A percentile compares a stretch with the other conserved stretches of the same genome.
Evolutionary conservation across 2,113 vertebrate species (phyloP).

Genomic region (Halcyon malimbica): DNA sequence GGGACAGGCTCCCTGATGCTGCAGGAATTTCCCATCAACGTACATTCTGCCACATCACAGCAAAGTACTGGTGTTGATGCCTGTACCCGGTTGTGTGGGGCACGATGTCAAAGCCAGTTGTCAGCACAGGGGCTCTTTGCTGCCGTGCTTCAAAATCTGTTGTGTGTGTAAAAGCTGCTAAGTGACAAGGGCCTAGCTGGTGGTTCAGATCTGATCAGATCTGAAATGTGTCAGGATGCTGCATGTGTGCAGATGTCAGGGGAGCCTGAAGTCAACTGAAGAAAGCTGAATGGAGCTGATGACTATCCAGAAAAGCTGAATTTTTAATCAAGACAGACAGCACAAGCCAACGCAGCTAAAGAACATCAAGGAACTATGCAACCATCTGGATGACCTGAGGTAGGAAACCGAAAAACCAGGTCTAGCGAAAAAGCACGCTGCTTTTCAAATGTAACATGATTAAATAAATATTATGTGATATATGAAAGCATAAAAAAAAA

Average conservation of each 20-base stretch:
- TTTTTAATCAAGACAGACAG: constrained; percentile 34
- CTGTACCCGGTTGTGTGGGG: neutral
- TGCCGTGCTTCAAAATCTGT: neutral
- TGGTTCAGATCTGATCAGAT: constrained; percentile 14
- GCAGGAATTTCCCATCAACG: neutral
- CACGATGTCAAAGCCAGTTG: neutral
- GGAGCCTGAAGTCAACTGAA: neutral
- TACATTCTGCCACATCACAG: neutral
- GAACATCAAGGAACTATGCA: neutral
- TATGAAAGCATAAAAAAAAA: neutral
- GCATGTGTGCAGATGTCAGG: neutral
- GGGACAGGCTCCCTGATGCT: neutral
- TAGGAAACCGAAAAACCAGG: neutral
- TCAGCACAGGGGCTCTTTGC: neutral
- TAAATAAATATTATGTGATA: neutral
- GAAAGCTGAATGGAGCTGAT: constrained; percentile 32
- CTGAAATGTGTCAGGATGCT: neutral
- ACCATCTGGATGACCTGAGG: neutral
- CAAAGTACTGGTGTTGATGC: neutral
- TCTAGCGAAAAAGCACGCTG: neutral
- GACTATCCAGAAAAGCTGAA: constrained; percentile 10
- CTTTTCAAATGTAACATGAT: neutral
- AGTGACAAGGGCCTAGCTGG: neutral
- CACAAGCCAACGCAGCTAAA: neutral
- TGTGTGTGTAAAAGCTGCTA: neutral